phyloP scores from a whole-genome alignment of 2,888 invertebrate genomes.

The Netelia fuscicornis region DNA sequence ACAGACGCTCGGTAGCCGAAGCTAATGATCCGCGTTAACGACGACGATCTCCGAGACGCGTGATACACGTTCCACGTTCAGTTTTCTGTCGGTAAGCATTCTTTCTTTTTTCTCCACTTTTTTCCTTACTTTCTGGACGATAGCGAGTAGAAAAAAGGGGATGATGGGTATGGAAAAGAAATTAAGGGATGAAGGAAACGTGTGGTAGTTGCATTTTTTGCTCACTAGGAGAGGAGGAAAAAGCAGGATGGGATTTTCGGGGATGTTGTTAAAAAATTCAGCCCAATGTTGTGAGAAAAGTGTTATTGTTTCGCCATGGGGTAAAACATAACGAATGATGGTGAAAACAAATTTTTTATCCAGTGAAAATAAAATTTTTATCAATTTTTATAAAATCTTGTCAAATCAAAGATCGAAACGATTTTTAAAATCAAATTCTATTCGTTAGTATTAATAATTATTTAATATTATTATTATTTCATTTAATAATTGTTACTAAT shows the following conservation, averaged over 20 bases:
- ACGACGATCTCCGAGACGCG: constrained; percentile 50
- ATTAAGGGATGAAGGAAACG: constrained; percentile 7
- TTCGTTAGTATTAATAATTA: too few species aligned
- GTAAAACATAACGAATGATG: constrained; percentile 5
- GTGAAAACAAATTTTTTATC: constrained; percentile 1
- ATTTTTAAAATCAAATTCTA: too few species aligned
- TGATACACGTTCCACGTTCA: background rate
- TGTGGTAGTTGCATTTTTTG: background rate
- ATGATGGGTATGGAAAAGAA: background rate
- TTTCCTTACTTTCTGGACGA: too few species aligned
- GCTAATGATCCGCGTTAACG: constrained; percentile 68
- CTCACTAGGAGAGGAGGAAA: background rate
- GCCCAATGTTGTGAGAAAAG: constrained; percentile 30
- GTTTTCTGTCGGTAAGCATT: constrained; percentile 20
- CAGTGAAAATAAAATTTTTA: too few species aligned
- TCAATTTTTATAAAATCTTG: too few species aligned
- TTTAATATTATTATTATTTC: too few species aligned
- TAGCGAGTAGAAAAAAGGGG: too few species aligned
- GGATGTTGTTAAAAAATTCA: background rate
- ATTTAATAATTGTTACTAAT: too few species aligned
- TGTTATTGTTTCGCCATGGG: constrained; percentile 23
- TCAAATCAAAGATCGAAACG: too few species aligned
- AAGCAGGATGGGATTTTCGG: background rate
- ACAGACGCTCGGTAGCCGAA: constrained; percentile 38
- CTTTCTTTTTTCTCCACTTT: background rate